Conservation (phyloP, 2,113 vertebrate genomes). For the Speoplatyrhinus poulsoni region DNA sequence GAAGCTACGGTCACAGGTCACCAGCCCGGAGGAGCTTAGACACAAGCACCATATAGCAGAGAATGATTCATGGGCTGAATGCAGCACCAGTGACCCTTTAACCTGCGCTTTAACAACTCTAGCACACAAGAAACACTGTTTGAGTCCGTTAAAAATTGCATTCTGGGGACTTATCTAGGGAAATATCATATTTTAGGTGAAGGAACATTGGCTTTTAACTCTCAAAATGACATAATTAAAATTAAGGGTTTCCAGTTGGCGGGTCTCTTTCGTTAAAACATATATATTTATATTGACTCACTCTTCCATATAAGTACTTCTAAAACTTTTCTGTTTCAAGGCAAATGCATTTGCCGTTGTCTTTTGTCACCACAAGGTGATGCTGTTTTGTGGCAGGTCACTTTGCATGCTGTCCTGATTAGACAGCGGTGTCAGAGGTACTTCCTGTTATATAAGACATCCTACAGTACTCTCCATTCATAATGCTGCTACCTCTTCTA, state of each 20-base stretch:
- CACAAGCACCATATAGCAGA: slow-evolving; percentile 1
- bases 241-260: no score
- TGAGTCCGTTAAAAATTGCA: no score
- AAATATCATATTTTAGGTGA: no score
- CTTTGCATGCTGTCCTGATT: not conserved
- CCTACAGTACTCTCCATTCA: slow-evolving; percentile 20
- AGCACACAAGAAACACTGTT: no score
- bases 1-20: not conserved
- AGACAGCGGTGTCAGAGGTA: slow-evolving; percentile 36
- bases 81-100: not conserved
- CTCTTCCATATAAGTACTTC: not conserved
- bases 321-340: not conserved
- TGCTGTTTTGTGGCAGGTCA: slow-evolving; percentile 12
- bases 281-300: no score
- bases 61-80: slow-evolving; percentile 34
- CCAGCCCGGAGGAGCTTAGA: not conserved
- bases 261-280: no score
- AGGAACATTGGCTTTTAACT: no score
- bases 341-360: not conserved
- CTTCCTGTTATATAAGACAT: slow-evolving; percentile 30
- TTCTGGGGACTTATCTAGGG: no score
- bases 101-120: no score
- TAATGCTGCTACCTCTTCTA: not conserved
- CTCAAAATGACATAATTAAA: no score
- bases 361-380: slow-evolving; percentile 27